Conservation (phyloP, 2,888 invertebrate genomes). For the Habroteleia sp. region DNA sequence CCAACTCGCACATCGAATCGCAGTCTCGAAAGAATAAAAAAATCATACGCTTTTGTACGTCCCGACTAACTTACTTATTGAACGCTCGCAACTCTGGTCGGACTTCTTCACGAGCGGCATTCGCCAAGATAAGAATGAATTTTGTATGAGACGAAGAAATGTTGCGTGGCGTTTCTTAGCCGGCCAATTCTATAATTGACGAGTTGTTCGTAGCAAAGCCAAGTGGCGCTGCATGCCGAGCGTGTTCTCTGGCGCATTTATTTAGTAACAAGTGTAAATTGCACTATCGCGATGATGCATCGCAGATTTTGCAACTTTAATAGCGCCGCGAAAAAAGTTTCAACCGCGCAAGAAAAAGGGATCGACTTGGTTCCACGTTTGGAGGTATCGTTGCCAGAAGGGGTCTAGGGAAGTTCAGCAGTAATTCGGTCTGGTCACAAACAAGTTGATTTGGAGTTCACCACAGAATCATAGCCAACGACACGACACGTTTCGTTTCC, state of each 20-base stretch:
- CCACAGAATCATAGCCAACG: no score
- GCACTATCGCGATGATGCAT: conserved; percentile 31
- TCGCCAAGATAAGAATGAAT: conserved; percentile 32
- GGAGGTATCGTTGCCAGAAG: neutral
- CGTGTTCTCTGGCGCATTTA: conserved; percentile 14
- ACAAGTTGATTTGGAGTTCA: no score
- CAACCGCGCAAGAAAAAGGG: conserved; percentile 3
- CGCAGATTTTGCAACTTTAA: conserved; percentile 14
- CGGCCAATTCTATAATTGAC: conserved; percentile 40
- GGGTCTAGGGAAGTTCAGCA: no score
- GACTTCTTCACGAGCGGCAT: conserved; percentile 1
- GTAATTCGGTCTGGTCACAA: neutral
- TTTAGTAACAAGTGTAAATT: conserved; percentile 26
- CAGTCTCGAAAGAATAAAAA: conserved; percentile 4
- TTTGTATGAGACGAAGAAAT: conserved; percentile 43
- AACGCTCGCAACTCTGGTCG: conserved; percentile 7
- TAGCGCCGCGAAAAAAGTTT: conserved; percentile 6
- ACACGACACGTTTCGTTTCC: no score
- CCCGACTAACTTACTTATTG: conserved; percentile 34
- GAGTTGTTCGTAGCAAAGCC: conserved; percentile 20
- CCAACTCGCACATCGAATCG: neutral
- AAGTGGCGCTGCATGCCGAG: conserved; percentile 6
- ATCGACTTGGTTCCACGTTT: conserved; percentile 1
- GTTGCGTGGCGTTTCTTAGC: conserved; percentile 25
- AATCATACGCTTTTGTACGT: conserved; percentile 34